Evolutionary conservation across 2,888 invertebrate species (phyloP).

Genomic region (Acanthosepion lycidas): DNA sequence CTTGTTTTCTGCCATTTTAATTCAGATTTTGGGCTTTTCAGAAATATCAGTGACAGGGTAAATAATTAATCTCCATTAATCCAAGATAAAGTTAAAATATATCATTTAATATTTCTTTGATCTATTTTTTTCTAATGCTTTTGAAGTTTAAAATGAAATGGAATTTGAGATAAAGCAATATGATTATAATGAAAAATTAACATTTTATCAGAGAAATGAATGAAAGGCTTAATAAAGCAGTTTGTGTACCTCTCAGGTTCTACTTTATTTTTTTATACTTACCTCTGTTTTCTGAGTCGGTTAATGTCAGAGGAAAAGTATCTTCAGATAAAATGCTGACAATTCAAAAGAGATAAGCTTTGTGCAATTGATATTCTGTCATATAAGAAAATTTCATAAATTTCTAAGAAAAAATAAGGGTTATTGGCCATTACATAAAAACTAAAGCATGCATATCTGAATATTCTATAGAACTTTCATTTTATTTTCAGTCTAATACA

Average conservation of each 20-base stretch:
- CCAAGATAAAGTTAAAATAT: too few species aligned
- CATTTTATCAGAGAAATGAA: background rate
- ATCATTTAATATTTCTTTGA: background rate
- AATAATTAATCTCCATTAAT: too few species aligned
- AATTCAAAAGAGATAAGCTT: background rate
- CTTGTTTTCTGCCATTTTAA: background rate
- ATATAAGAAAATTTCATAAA: background rate
- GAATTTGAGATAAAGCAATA: background rate
- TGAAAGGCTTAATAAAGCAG: background rate
- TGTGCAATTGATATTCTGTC: background rate
- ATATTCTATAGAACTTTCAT: too few species aligned
- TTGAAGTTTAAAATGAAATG: background rate
- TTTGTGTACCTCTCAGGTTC: background rate
- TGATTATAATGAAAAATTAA: background rate
- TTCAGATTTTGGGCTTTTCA: background rate
- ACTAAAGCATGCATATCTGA: too few species aligned
- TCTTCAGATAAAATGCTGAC: background rate
- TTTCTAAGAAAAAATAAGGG: background rate
- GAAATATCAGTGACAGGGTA: background rate
- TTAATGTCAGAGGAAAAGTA: background rate
- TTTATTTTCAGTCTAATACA: too few species aligned
- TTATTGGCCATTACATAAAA: background rate
- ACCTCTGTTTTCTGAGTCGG: too few species aligned
- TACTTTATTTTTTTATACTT: background rate
- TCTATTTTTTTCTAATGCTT: background rate